These are phyloP conservation scores for Oxycera nigricornis DNA, from an alignment of 2,888 invertebrate species.

Conservation along the genomic window DNA sequence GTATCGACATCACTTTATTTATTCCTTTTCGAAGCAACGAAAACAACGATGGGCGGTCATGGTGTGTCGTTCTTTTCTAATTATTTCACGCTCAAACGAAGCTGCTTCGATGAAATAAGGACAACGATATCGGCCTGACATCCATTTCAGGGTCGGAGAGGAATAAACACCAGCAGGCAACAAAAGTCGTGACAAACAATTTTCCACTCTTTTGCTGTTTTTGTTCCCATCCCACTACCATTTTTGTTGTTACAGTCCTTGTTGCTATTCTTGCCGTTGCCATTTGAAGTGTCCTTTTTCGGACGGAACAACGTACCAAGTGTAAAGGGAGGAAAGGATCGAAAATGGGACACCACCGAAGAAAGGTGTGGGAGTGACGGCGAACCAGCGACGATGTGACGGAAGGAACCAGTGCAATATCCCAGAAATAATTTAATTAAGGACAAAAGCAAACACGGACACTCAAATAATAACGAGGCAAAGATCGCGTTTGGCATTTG, in stretches of 20 bases:
- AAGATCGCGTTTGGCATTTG: constrained; percentile 33
- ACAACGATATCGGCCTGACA: constrained; percentile 32
- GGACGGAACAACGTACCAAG: constrained; percentile 3
- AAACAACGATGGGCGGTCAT: constrained; percentile 4
- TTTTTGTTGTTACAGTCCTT: background rate
- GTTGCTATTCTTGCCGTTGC: constrained; percentile 7
- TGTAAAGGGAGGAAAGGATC: constrained; percentile 23
- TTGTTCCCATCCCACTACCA: constrained; percentile 15
- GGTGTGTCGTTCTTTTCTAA: constrained; percentile 24
- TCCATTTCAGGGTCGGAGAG: constrained; percentile 33
- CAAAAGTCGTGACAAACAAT: constrained; percentile 47
- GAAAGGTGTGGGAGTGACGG: background rate
- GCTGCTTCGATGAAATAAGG: constrained; percentile 38
- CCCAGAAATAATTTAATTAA: constrained; percentile 48
- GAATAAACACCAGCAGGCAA: constrained; percentile 40
- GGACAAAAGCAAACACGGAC: constrained; percentile 46
- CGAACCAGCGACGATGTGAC: constrained; percentile 6
- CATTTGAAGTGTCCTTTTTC: constrained; percentile 20
- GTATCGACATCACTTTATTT: constrained; percentile 2
- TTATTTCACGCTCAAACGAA: constrained; percentile 31
- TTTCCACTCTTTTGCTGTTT: constrained; percentile 43
- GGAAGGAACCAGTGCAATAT: constrained; percentile 44
- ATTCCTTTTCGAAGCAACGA: background rate
- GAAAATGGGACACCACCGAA: background rate
- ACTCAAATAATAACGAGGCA: constrained; percentile 40